These are phyloP conservation scores for Sturnus vulgaris DNA, from an alignment of 2,113 vertebrate genomes.

Conservation along the genomic window DNA sequence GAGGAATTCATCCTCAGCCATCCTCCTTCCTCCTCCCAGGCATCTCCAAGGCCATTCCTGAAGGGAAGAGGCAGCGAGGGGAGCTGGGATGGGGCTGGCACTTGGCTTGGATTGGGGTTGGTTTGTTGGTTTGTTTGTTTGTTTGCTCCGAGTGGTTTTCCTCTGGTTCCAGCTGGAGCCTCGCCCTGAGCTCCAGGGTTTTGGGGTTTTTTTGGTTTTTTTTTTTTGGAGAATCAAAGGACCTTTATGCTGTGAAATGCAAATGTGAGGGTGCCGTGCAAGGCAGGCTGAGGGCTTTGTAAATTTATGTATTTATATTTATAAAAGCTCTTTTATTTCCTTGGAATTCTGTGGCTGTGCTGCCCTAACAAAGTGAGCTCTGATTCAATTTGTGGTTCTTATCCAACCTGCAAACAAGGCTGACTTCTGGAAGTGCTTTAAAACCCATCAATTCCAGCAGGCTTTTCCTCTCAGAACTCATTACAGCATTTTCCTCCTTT, in stretches of 20 bases:
- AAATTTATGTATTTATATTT: not conserved
- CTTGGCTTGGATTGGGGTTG: not conserved
- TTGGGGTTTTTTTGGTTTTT: not conserved
- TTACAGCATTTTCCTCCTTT: not conserved
- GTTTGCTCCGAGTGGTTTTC: not conserved
- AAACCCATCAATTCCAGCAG: not conserved
- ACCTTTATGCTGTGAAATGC: not conserved
- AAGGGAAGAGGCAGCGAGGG: not conserved
- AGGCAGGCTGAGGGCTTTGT: not conserved
- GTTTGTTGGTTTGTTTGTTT: not conserved
- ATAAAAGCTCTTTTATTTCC: not conserved
- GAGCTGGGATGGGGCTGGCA: not conserved
- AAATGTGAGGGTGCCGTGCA: not conserved
- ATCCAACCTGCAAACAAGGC: not conserved
- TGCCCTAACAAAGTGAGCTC: not conserved
- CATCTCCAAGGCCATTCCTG: not conserved
- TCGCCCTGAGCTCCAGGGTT: not conserved
- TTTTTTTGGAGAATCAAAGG: not conserved
- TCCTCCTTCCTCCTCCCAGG: not conserved
- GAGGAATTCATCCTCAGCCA: not conserved
- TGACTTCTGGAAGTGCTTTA: conserved; percentile 28
- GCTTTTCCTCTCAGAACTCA: not conserved
- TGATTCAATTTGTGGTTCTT: not conserved
- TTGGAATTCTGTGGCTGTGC: not conserved
- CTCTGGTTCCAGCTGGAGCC: conserved; percentile 15